Evolutionary conservation across 2,113 vertebrate genomes (phyloP).

Genomic region (Paramisgurnus dabryanus): DNA sequence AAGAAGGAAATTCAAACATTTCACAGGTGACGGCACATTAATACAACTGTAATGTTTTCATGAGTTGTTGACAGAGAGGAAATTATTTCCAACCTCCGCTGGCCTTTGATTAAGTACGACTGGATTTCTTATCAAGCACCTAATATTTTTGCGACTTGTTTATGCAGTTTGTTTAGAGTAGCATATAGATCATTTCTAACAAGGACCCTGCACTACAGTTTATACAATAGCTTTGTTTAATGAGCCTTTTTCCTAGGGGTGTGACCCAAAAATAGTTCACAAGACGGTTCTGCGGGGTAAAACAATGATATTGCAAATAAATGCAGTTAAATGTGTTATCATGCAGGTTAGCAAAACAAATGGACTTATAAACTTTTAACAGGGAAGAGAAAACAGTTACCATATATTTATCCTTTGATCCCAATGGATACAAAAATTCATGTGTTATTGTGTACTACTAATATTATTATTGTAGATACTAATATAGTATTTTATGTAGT

Average conservation of each 20-base stretch:
- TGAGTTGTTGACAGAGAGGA: constrained; percentile 27
- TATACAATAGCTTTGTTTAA: not conserved
- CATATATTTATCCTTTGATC: not conserved
- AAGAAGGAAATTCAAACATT: constrained; percentile 5
- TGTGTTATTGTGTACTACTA: too few species aligned
- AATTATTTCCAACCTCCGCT: constrained; percentile 23
- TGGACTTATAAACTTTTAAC: not conserved
- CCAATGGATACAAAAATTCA: not conserved
- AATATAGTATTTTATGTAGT: too few species aligned
- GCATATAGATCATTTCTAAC: not conserved
- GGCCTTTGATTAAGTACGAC: constrained; percentile 23
- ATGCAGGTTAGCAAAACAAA: not conserved
- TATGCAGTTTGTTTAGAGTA: constrained; percentile 22
- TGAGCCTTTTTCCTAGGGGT: not conserved
- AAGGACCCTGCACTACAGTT: not conserved
- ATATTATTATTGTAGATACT: too few species aligned
- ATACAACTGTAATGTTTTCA: not conserved
- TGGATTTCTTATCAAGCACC: not conserved
- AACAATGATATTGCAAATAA: not conserved
- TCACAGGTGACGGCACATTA: constrained; percentile 22
- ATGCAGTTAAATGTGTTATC: not conserved
- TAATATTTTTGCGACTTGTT: constrained; percentile 4
- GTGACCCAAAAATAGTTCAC: not conserved
- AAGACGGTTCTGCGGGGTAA: not conserved
- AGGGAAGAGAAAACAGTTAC: not conserved